Percentiles rank a stretch among this genome's conserved stretches.
Conservation (phyloP, 2,888 invertebrate genomes). For the Mimachlamys varia region DNA sequence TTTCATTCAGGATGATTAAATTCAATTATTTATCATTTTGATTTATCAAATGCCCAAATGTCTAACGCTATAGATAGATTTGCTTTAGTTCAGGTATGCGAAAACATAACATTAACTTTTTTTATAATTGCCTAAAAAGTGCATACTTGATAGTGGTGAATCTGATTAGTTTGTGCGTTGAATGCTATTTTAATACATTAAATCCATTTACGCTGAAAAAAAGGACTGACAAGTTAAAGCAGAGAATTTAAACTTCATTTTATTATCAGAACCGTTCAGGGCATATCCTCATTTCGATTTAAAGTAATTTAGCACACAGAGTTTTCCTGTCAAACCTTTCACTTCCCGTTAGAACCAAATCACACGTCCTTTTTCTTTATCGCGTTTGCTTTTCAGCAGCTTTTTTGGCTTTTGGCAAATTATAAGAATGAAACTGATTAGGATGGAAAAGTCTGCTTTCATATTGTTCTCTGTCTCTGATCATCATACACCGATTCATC, state of each 20-base stretch:
- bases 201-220: neutral
- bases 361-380: constrained; percentile 19
- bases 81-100: neutral
- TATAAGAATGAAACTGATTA: constrained; percentile 31
- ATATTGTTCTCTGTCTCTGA: constrained; percentile 31
- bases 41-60: neutral
- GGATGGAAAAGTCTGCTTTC: constrained; percentile 27
- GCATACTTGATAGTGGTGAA: neutral
- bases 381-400: constrained; percentile 31
- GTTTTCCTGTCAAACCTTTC: constrained; percentile 20
- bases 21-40: neutral
- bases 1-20: neutral
- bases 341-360: constrained; percentile 13
- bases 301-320: constrained; percentile 5
- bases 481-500: constrained; percentile 25
- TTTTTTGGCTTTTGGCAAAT: constrained; percentile 28
- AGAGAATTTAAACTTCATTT: neutral
- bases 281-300: constrained; percentile 6
- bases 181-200: neutral
- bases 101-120: neutral
- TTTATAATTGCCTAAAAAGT: neutral
- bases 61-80: neutral
- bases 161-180: neutral
- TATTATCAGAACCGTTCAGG: neutral
- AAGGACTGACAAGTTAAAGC: neutral